These are phyloP conservation scores for Gavia stellata DNA, from an alignment of 2,113 vertebrate species.

Conservation along the genomic window DNA sequence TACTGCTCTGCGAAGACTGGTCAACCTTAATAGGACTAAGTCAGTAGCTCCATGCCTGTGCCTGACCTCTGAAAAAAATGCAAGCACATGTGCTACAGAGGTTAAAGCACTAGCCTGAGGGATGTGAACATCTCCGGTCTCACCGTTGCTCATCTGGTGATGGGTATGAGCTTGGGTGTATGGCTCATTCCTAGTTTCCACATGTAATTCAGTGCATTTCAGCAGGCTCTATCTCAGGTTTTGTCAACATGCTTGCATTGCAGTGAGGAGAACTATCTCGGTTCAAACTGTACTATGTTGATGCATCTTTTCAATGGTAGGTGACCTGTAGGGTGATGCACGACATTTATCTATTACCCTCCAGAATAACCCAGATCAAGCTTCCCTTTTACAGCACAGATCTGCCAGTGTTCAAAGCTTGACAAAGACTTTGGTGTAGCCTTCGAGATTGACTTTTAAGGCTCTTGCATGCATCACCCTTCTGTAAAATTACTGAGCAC, in stretches of 20 bases:
- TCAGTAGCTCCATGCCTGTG: neutral
- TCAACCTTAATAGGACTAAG: neutral
- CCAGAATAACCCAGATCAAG: neutral
- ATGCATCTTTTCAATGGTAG: neutral
- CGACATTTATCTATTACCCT: neutral
- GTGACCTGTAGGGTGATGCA: neutral
- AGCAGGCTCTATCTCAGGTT: neutral
- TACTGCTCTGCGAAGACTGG: neutral
- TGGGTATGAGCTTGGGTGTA: neutral
- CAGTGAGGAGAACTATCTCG: neutral
- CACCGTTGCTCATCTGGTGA: neutral
- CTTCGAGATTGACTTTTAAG: neutral
- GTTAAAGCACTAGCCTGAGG: neutral
- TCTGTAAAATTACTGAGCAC: fast-evolving
- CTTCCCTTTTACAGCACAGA: neutral
- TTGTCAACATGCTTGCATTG: neutral
- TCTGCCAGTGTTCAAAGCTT: neutral
- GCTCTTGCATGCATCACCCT: neutral
- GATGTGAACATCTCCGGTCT: neutral
- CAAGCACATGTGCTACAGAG: neutral
- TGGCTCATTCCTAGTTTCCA: neutral
- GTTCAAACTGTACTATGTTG: neutral
- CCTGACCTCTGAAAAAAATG: neutral
- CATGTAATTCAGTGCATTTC: neutral
- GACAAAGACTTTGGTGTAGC: neutral